Evolutionary conservation across 2,888 invertebrate species (phyloP), one percentile per base, ranked within the genome.

Genomic region (Osedax frankpressi): DNA sequence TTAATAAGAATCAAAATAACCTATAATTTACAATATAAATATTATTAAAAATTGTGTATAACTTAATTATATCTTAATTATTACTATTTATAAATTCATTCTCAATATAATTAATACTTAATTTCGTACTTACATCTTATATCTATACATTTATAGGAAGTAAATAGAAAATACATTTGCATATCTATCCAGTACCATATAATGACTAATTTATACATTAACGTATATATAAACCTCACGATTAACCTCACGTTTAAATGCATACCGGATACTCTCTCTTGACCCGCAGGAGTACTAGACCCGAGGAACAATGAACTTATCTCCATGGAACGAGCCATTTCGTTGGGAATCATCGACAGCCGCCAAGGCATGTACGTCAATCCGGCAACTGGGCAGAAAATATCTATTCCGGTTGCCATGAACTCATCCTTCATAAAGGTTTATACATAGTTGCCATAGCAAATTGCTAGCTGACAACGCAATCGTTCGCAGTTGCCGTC

Each of bases 381-480:
- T 69, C 69, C 73, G 2, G 25, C 11, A 14, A 75, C 73, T 26
- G 73, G 73, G 2, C 59, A 73, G 30, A 76, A 75, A n/a, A 76
- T 79, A 44, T 74, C 81, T 0, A 78, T 82, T 65, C 76, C 79
- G 1, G 78, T 80, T 28, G 83, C 83, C 27, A 82, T 82, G 80
- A 81, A 79, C 29, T 76, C 78, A 27, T 82, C 82, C 0, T 73
- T 77, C n/a, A 79, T 83, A 59, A 75, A 75, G 71, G 75, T 73
- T 44, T 44, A 19, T 44, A 19, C n/a, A n/a, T n/a, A n/a, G n/a
- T n/a, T n/a, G n/a, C n/a, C n/a, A n/a, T n/a, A n/a, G n/a, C n/a
- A n/a, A n/a, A n/a, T n/a, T n/a, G n/a, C n/a, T n/a, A n/a, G n/a
- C n/a, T n/a, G n/a, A n/a, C n/a, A n/a, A n/a, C n/a, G n/a, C n/a